Percentiles rank a stretch among this genome's conserved stretches.
Conservation (phyloP, 2,888 invertebrate species). For the Oscheius sp. region DNA sequence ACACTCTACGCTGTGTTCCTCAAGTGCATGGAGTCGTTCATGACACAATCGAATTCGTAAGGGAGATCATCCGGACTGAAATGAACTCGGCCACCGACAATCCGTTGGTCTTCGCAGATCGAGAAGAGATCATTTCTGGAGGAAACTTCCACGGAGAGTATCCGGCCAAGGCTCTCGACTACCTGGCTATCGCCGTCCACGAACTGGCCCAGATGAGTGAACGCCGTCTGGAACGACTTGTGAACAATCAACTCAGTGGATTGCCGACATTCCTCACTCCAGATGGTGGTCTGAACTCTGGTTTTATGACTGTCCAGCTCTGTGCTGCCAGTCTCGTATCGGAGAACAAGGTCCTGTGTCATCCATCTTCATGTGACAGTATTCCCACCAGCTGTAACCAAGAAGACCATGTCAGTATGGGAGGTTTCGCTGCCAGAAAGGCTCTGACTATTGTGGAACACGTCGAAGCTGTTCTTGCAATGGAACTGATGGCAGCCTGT, state of each 20-base stretch:
- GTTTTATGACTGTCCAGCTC: slow-evolving; percentile 81
- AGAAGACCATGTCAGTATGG: slow-evolving; percentile 80
- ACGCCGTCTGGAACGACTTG: slow-evolving; percentile 79
- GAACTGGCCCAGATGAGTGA: slow-evolving; percentile 81
- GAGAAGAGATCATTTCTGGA: slow-evolving; percentile 80
- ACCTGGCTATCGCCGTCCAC: slow-evolving; percentile 80
- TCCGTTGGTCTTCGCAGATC: slow-evolving; percentile 79
- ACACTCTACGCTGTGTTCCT: slow-evolving; percentile 80
- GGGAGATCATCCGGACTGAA: slow-evolving; percentile 79
- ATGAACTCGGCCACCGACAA: slow-evolving; percentile 82
- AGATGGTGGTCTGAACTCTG: slow-evolving; percentile 81
- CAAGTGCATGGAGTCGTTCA: slow-evolving; percentile 81
- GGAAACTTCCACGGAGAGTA: slow-evolving; percentile 83
- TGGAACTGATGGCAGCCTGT: slow-evolving; percentile 80
- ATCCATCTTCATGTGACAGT: slow-evolving; percentile 81
- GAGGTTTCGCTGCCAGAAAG: slow-evolving; percentile 80
- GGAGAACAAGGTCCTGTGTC: slow-evolving; percentile 81
- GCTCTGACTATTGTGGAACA: slow-evolving; percentile 78
- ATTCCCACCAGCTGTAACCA: slow-evolving; percentile 81
- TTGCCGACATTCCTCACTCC: slow-evolving; percentile 80
- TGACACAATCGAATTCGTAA: slow-evolving; percentile 80
- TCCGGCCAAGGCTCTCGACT: slow-evolving; percentile 81
- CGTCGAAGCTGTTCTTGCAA: slow-evolving; percentile 79
- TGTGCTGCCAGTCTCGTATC: slow-evolving; percentile 81
- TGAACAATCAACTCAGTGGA: slow-evolving; percentile 80